Percentiles rank a stretch among this genome's conserved stretches.
phyloP scores from a whole-genome alignment of 2,797 vertebrate species.

The Muraenolepis orangiensis region DNA sequence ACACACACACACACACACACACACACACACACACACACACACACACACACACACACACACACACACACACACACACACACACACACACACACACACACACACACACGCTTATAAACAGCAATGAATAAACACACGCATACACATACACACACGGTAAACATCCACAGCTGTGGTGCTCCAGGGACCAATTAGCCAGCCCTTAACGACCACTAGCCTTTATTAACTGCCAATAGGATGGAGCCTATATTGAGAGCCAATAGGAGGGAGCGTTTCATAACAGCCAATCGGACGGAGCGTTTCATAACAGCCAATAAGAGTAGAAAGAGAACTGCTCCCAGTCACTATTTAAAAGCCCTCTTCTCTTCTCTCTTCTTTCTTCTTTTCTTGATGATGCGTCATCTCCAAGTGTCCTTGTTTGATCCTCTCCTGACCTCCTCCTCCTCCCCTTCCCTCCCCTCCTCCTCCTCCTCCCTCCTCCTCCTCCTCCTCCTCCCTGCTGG shows the following conservation, averaged over 20 bases:
- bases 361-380: no score
- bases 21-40: slow-evolving; percentile 18
- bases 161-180: slow-evolving; percentile 52
- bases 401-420: background rate
- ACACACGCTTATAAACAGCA: no score
- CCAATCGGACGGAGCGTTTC: slow-evolving; percentile 16
- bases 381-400: no score
- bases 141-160: slow-evolving; percentile 41
- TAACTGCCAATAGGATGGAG: slow-evolving; percentile 33
- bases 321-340: background rate
- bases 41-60: slow-evolving; percentile 8
- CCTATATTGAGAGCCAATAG: slow-evolving; percentile 33
- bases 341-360: background rate
- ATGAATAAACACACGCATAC: slow-evolving; percentile 19
- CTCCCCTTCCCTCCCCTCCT: no score
- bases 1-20: slow-evolving; percentile 3
- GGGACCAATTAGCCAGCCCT: slow-evolving; percentile 64
- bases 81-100: slow-evolving; percentile 3
- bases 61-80: slow-evolving; percentile 10
- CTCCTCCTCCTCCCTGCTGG: background rate
- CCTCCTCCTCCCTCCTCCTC: no score
- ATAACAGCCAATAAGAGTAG: slow-evolving; percentile 30
- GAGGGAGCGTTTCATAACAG: slow-evolving; percentile 34
- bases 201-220: slow-evolving; percentile 46
- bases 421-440: background rate